Base-by-base conservation (phyloP, 2,113 vertebrate species). In the Ptychochromis oligacanthus region DNA sequence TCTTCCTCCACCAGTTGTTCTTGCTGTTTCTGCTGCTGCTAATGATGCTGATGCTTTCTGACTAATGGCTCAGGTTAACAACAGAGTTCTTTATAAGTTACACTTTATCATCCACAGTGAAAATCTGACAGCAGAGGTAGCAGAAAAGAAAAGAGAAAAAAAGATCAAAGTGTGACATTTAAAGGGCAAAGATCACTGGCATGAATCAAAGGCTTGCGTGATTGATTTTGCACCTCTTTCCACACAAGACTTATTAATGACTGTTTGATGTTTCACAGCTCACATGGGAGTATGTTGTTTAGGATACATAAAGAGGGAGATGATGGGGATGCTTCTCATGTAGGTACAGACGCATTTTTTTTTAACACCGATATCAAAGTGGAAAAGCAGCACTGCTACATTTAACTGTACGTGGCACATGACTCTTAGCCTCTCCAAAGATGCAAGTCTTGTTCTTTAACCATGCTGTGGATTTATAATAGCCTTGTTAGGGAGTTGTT, bases 151-250 rank as follows among this genome's bases (percentile, higher is more conserved):
- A 43, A 60, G 61, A 24, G n/a, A 34, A 7, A 59, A 17, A 74
- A 11, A 65, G 70, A 81, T 88, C 83, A 89, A 77, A 90, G 82
- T 57, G 58, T 91, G 88, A 92, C 88, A 91, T 89, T 94, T 85
- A 85, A 91, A 91, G 92, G 91, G 77, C 92, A 92, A 78, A 90
- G 92, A 87, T 92, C 86, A 85, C 28, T 4, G n/a, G 74, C 82
- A 55, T 1, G 3, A 85, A 90, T 92, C 90, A 91, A 77, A 91
- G 60, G 70, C 65, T 70, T 43, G 62, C 57, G 20, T 46, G 79
- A 88, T 74, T 90, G 87, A 88, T 87, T 65, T 80, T 60, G 82
- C 38, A 34, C 57, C 70, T 89, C 38, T 24, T 55, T 4, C 72
- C 64, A 59, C 82, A 60, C n/a, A 26, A 70, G 22, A 82, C 80